Evolutionary conservation across 2,113 vertebrate species (phyloP).

Genomic region (Cinclus cinclus): DNA sequence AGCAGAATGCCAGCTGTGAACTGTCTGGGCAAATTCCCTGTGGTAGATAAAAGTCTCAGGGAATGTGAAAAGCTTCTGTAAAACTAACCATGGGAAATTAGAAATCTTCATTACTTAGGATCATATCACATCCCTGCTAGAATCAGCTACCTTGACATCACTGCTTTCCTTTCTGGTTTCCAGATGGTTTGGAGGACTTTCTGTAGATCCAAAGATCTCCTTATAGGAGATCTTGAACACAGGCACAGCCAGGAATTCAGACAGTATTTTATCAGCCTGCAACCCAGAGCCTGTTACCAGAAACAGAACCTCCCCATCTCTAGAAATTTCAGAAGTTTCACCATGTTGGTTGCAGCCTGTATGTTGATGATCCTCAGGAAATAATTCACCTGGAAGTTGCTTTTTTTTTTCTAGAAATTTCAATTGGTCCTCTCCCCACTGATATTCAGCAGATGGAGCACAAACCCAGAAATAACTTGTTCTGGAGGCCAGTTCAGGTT

Average conservation of each 20-base stretch:
- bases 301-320: fast-evolving
- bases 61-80: background rate
- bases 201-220: background rate
- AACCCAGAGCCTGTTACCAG: background rate
- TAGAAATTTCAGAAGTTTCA: background rate
- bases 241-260: background rate
- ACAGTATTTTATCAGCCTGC: background rate
- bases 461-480: background rate
- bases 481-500: background rate
- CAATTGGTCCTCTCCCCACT: background rate
- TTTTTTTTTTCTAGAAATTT: background rate
- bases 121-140: background rate
- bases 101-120: background rate
- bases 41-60: background rate
- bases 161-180: background rate
- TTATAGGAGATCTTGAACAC: background rate
- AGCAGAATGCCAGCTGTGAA: background rate
- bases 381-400: background rate
- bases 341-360: background rate
- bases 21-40: background rate
- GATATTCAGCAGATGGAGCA: background rate
- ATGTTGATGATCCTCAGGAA: background rate
- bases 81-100: background rate
- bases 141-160: background rate
- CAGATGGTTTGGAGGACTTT: background rate